phyloP scores from a whole-genome alignment of 1,140 invertebrate genomes.

The Platyscapa corneri region DNA sequence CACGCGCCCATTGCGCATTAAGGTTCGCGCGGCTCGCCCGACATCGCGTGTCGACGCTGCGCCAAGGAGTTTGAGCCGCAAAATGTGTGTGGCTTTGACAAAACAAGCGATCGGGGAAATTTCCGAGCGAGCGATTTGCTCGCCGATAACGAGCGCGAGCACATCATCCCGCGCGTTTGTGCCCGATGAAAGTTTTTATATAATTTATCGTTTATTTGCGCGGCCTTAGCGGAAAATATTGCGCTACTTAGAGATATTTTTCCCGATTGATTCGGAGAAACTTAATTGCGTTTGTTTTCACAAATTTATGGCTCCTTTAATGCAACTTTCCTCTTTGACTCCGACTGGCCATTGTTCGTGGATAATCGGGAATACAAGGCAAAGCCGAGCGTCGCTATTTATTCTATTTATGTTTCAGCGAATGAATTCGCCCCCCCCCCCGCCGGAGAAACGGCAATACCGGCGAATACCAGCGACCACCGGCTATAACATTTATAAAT shows the following conservation, averaged over 20 bases:
- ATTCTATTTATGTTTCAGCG: background rate
- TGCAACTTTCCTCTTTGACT: background rate
- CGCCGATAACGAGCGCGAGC: background rate
- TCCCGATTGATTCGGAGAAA: slow-evolving; percentile 34
- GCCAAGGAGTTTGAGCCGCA: too few species aligned
- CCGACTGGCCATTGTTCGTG: background rate
- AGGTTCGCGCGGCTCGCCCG: too few species aligned
- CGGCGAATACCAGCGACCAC: too few species aligned
- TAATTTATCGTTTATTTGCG: background rate
- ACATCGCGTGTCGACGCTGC: too few species aligned
- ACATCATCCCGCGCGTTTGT: background rate
- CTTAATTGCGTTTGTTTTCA: slow-evolving; percentile 10
- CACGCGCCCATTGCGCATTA: too few species aligned
- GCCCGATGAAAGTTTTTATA: background rate
- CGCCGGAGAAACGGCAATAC: too few species aligned
- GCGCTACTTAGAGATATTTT: background rate
- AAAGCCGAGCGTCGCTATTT: background rate
- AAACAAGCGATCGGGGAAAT: background rate
- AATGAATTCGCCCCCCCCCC: too few species aligned
- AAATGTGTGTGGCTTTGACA: background rate
- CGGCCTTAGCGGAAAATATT: background rate
- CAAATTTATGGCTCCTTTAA: background rate
- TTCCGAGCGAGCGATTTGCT: background rate
- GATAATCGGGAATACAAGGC: background rate
- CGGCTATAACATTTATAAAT: too few species aligned